These are phyloP conservation scores for Amphiprion clarkii DNA, from an alignment of 2,797 vertebrate species.

Conservation along the genomic window DNA sequence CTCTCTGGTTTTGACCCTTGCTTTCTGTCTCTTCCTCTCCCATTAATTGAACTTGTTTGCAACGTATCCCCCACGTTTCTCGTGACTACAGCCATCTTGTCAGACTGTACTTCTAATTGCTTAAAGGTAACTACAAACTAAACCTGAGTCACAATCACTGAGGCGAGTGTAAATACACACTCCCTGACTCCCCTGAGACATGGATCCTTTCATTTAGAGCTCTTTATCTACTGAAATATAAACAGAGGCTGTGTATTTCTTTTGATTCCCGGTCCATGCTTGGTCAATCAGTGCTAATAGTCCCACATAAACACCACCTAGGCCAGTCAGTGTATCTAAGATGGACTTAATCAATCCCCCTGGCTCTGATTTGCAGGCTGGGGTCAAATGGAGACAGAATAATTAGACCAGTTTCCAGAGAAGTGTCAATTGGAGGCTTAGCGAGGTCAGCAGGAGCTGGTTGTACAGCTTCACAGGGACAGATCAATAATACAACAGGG, in stretches of 20 bases:
- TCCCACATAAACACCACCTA: constrained; percentile 46
- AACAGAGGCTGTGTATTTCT: constrained; percentile 14
- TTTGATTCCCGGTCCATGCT: constrained; percentile 55
- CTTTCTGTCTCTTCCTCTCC: background rate
- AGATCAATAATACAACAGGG: constrained; percentile 59
- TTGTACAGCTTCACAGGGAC: constrained; percentile 45
- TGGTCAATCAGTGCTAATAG: constrained; percentile 67
- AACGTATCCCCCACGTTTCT: background rate
- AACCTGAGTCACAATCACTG: constrained; percentile 4
- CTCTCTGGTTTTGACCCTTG: background rate
- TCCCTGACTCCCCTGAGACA: background rate
- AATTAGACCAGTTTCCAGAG: constrained; percentile 64
- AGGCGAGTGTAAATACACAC: constrained; percentile 12
- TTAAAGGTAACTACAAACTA: constrained; percentile 18
- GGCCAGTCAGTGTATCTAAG: constrained; percentile 63
- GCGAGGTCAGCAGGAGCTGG: constrained; percentile 43
- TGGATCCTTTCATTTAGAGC: constrained; percentile 8
- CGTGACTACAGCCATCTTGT: background rate
- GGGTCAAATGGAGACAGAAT: constrained; percentile 70
- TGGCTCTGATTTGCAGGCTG: constrained; percentile 71
- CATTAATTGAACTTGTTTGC: background rate
- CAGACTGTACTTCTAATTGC: constrained; percentile 18
- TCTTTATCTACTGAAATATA: constrained; percentile 36
- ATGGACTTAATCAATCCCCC: constrained; percentile 72
- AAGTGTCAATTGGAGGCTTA: constrained; percentile 50